Base-by-base conservation (phyloP, 2,797 vertebrate species). In the Melanogrammus aeglefinus region DNA sequence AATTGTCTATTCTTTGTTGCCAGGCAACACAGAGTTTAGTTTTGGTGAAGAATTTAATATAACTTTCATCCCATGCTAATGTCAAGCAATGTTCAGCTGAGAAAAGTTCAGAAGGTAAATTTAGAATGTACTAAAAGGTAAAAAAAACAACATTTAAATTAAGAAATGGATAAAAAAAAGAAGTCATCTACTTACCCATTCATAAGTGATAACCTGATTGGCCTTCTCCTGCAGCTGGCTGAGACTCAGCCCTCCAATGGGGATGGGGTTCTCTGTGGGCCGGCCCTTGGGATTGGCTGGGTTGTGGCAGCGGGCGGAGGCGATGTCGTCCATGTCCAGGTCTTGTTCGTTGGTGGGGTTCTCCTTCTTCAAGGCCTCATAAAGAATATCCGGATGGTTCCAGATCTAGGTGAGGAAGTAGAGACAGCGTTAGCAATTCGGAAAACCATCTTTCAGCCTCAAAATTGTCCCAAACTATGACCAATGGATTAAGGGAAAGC, bases 341-440 rank as follows among this genome's bases (percentile, higher is more conserved):
- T 99, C 98, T 87, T 98, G 97, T 82, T 99, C 97, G 0, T 94
- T 98, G 73, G 97, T 93, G 87, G 98, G 87, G 90, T 94, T 99
- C 85, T 99, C 96, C 88, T 99, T 99, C 89, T 99, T 97, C 74
- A 99, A 90, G 75, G 97, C 94, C 91, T 99, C 98, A 21, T 97
- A 97, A 5, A 99, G 91, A 71, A 99, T 96, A n/a, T 99, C 98
- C 1, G 98, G 96, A 85, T 99, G 98, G 88, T 99, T 99, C 98
- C 98, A 99, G 76, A 99, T 98, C 98, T 99, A 24, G 88, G 1
- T 29, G 51, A 0, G 7, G 78, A 29, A 51, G 57, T 31, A 75
- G 18, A 76, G 39, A 66, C 4, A 31, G 27, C 4, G 6, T 76
- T 14, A 71, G 27, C 29, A 12, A 7, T 24, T 21, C 12, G 29